Base-by-base conservation (phyloP, 2,888 invertebrate species). In the Podotricha telesiphe region DNA sequence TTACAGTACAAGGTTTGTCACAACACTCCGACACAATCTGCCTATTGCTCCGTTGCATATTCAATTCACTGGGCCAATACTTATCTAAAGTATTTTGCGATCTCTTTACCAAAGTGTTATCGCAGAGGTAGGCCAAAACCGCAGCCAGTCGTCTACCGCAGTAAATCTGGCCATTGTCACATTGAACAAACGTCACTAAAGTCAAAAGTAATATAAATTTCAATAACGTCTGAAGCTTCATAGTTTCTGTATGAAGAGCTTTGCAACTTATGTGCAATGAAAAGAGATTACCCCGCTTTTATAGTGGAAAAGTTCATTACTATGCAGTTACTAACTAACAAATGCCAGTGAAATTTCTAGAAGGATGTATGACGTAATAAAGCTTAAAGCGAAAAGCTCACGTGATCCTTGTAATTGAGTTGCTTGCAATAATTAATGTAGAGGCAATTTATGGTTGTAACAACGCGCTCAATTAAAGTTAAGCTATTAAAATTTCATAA, bases 11-110 rank as follows among this genome's bases (percentile, higher is more conserved):
- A 0, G 82, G 76, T 19, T 80, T 80, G 7, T 77, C 76, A 66
- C 84, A 85, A 75, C 84, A 84, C 51, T 80, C 78, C 0, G 73
- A 75, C 10, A 74, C 81, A 15, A 82, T 76, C 37, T 80, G 78
- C 37, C 81, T 67, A 67, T 79, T 81, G 6, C 76, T 77, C 22
- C 79, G 71, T 19, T 8, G 28, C 55, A 55, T 28, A 22, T 40
- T 42, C 11, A 58, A 47, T 28, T 34, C 34, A 20, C 15, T 22
- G 2, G 42, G 6, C 59, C 42, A 59, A 45, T n/a, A 22, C 10
- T 17, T 50, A 1, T 37, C 20, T 47, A 50, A 19, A 34, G 13
- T 42, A 28, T 68, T 51, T 7, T 69, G 59, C 0, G 75, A 70
- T 56, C 73, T 56, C 64, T 74, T 77, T 70, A 77, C 65, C 71